A percentile compares a stretch with the other conserved stretches of the same genome.
Conservation (phyloP, 2,888 invertebrate species). For the Catocala fraxini region DNA sequence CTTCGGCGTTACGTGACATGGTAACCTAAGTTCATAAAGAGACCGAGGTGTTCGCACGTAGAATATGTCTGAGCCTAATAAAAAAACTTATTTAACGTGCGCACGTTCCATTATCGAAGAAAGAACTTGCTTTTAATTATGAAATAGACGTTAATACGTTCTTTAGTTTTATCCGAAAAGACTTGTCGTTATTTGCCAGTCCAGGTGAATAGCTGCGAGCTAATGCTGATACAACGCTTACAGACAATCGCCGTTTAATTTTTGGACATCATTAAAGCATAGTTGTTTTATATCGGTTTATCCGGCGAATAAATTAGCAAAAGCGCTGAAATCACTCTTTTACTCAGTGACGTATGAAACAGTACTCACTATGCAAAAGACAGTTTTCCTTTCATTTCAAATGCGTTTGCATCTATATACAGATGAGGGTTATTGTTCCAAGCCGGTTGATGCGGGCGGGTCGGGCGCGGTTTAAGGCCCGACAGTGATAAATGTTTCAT, state of each 20-base stretch:
- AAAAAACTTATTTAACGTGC: conserved; percentile 51
- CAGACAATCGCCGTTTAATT: too few species aligned
- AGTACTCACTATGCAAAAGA: conserved; percentile 43
- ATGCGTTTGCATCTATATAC: conserved; percentile 52
- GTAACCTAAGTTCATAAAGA: conserved; percentile 66
- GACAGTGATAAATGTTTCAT: conserved; percentile 85
- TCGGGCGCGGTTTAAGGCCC: conserved; percentile 63
- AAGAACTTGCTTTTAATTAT: conserved; percentile 35
- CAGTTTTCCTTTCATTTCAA: conserved; percentile 49
- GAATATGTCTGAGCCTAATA: conserved; percentile 51
- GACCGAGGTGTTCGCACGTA: conserved; percentile 54
- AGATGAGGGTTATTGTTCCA: conserved; percentile 56
- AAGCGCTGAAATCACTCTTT: conserved; percentile 23
- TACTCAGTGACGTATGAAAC: conserved; percentile 46
- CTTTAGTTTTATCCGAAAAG: neutral
- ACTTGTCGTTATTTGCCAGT: too few species aligned
- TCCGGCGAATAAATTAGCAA: neutral
- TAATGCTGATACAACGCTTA: too few species aligned
- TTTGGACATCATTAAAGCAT: too few species aligned
- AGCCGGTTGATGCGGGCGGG: conserved; percentile 64
- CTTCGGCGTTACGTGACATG: conserved; percentile 65
- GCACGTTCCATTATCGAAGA: conserved; percentile 32
- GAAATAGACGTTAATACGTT: conserved; percentile 25
- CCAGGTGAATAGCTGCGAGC: too few species aligned
- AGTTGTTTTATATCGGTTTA: neutral